Conservation (phyloP, 2,888 invertebrate genomes). For the Criorhina ranunculi region DNA sequence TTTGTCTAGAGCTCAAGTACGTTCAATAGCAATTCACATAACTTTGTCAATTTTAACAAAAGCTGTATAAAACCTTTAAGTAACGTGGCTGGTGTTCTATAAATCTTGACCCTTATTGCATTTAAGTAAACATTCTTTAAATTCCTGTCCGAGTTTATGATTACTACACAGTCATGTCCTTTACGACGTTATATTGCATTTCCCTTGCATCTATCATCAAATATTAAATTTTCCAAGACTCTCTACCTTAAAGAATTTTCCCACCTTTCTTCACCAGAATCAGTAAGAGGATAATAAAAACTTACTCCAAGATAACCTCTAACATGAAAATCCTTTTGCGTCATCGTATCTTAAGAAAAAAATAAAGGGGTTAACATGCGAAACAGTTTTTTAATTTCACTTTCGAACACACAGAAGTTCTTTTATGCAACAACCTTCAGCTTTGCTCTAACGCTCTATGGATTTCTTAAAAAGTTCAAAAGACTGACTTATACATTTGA, state of each 20-base stretch:
- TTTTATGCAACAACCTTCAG: background rate
- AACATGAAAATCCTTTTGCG: constrained; percentile 25
- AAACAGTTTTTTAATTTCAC: constrained; percentile 33
- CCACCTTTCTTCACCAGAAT: background rate
- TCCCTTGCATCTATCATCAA: no score
- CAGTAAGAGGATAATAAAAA: background rate
- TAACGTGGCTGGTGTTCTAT: no score
- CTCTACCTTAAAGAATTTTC: background rate
- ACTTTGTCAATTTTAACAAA: no score
- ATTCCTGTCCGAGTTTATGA: no score
- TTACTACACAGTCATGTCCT: no score
- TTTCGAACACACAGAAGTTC: constrained; percentile 20
- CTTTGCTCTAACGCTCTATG: background rate
- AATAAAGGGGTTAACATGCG: background rate
- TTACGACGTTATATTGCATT: no score
- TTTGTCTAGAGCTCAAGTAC: no score
- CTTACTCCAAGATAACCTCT: background rate
- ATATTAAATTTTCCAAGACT: no score
- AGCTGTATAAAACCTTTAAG: no score
- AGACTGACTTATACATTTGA: constrained; percentile 12
- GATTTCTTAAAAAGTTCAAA: constrained; percentile 28
- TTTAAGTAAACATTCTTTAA: no score
- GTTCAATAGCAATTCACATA: no score
- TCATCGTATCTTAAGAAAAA: background rate
- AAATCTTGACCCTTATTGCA: no score